Percentiles rank a stretch among this genome's conserved stretches.
Conservation (phyloP, 2,888 invertebrate species). For the Lutraria lutraria region DNA sequence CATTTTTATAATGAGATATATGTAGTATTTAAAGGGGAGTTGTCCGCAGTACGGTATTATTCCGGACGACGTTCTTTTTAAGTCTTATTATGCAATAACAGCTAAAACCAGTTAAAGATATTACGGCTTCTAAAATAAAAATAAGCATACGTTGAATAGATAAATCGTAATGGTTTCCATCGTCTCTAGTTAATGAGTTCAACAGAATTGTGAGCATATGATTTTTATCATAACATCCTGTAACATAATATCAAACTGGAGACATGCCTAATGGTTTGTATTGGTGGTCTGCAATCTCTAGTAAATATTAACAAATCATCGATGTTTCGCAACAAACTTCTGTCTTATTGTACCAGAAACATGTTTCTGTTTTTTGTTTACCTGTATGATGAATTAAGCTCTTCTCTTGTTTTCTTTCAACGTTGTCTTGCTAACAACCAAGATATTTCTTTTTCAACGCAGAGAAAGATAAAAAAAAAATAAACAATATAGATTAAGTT, state of each 20-base stretch:
- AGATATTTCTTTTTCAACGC: not conserved
- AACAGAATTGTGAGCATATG: slow-evolving; percentile 18
- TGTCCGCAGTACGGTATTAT: not conserved
- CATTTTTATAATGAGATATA: no score
- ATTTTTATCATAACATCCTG: slow-evolving; percentile 17
- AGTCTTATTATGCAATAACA: no score
- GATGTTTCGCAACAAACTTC: not conserved
- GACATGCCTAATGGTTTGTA: not conserved
- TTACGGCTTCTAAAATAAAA: not conserved
- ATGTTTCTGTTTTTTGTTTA: slow-evolving; percentile 16
- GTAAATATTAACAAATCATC: slow-evolving; percentile 10
- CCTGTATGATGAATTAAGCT: not conserved
- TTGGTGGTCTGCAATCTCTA: slow-evolving; percentile 13
- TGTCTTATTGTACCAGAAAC: slow-evolving; percentile 12
- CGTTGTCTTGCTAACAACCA: not conserved
- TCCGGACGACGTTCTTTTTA: no score
- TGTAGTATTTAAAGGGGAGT: not conserved
- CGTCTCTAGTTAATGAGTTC: slow-evolving; percentile 6
- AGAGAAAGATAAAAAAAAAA: not conserved
- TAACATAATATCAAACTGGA: slow-evolving; percentile 1
- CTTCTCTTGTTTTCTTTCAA: not conserved
- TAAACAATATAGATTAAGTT: no score
- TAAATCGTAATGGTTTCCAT: not conserved
- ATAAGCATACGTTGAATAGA: slow-evolving; percentile 3
- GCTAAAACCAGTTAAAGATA: not conserved